Evolutionary conservation across 1,140 invertebrate genomes (phyloP).

Genomic region (Plodia interpunctella): DNA sequence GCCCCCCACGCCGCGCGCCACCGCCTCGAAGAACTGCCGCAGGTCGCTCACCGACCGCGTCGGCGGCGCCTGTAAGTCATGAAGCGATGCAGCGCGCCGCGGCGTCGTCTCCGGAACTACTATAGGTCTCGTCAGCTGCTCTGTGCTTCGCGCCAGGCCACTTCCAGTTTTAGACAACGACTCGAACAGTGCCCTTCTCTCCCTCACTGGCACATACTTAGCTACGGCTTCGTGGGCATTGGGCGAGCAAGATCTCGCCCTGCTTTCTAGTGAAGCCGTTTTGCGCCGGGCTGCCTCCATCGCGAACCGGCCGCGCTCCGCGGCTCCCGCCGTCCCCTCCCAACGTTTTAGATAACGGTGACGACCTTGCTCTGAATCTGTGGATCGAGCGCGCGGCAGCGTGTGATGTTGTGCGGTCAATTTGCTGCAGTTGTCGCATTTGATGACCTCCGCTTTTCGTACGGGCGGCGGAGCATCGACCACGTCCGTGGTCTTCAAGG

Average conservation of each 20-base stretch:
- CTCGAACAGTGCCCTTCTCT: slow-evolving; percentile 62
- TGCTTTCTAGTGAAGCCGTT: slow-evolving; percentile 55
- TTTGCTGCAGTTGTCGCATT: slow-evolving; percentile 69
- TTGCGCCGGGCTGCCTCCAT: slow-evolving; percentile 64
- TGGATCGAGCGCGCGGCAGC: slow-evolving; percentile 51
- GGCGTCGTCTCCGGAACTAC: slow-evolving; percentile 45
- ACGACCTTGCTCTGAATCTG: slow-evolving; percentile 55
- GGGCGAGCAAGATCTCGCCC: slow-evolving; percentile 66
- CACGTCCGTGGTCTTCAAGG: slow-evolving; percentile 55
- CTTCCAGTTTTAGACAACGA: slow-evolving; percentile 54
- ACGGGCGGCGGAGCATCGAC: slow-evolving; percentile 58
- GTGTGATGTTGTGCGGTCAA: slow-evolving; percentile 63
- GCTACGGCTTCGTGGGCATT: slow-evolving; percentile 59
- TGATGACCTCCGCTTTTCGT: slow-evolving; percentile 56
- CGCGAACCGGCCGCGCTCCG: slow-evolving; percentile 51
- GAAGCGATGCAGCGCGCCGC: slow-evolving; percentile 57
- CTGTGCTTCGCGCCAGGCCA: slow-evolving; percentile 57
- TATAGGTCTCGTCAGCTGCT: slow-evolving; percentile 53
- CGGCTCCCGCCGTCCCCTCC: slow-evolving; percentile 57
- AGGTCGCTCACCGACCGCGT: slow-evolving; percentile 65
- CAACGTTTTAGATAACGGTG: slow-evolving; percentile 67
- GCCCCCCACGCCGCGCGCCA: slow-evolving; percentile 55
- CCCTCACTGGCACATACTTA: slow-evolving; percentile 60
- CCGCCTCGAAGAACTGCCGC: slow-evolving; percentile 68
- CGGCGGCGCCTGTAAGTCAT: slow-evolving; percentile 65